Conservation (phyloP, 2,888 invertebrate species). For the Bhutanitis thaidina region DNA sequence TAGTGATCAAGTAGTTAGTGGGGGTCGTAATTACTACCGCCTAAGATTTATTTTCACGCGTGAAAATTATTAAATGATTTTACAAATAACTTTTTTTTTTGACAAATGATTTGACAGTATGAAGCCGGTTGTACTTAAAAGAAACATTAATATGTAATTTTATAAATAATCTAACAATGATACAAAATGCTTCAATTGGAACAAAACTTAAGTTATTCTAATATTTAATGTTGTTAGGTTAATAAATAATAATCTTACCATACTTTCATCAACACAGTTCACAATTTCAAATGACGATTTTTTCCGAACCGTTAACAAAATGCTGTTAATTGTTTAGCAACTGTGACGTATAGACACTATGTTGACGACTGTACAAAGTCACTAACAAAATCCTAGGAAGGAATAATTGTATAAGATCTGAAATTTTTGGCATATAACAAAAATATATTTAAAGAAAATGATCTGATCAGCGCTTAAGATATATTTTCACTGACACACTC, state of each 20-base stretch:
- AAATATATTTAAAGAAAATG: conserved; percentile 16
- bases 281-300: conserved; percentile 2
- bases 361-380: conserved; percentile 49
- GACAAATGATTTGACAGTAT: conserved; percentile 25
- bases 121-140: conserved; percentile 32
- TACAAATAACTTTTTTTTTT: no score
- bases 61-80: no score
- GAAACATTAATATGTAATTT: conserved; percentile 65
- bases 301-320: conserved; percentile 8
- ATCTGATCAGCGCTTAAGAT: conserved; percentile 3
- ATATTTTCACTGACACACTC: not conserved
- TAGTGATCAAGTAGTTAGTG: no score
- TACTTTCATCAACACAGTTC: conserved; percentile 27
- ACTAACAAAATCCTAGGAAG: conserved; percentile 71
- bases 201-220: conserved; percentile 52
- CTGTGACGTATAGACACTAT: no score
- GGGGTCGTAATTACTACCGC: no score
- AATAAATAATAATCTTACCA: conserved; percentile 40
- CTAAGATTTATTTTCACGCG: no score
- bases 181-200: conserved; percentile 76
- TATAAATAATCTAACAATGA: conserved; percentile 64
- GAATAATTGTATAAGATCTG: conserved; percentile 33
- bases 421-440: conserved; percentile 36
- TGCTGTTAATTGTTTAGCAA: conserved; percentile 8
- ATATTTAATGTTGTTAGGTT: conserved; percentile 60